Conservation (phyloP, 2,797 vertebrate genomes). For the Danio aesculapii region DNA sequence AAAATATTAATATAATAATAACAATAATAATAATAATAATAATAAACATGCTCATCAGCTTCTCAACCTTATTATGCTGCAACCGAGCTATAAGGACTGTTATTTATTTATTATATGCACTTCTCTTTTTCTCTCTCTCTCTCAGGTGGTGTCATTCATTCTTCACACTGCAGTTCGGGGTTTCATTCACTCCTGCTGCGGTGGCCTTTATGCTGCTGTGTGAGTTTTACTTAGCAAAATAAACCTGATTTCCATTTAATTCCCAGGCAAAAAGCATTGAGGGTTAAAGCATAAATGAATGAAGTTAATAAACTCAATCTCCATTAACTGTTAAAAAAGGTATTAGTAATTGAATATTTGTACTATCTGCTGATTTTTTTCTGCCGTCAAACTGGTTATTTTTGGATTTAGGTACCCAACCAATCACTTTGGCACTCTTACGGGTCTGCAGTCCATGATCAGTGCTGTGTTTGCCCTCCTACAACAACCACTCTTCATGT, state of each 20-base stretch:
- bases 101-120: background rate
- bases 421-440: constrained; percentile 89
- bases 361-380: background rate
- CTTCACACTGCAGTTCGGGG: constrained; percentile 89
- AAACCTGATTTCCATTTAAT: no score
- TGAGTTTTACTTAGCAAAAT: constrained; percentile 73
- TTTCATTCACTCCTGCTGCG: constrained; percentile 91
- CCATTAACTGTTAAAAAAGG: background rate
- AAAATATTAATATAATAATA: no score
- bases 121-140: constrained; percentile 26
- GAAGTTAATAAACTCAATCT: background rate
- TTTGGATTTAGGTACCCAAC: constrained; percentile 81
- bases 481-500: constrained; percentile 86
- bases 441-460: constrained; percentile 87
- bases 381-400: background rate
- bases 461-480: constrained; percentile 88
- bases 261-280: no score
- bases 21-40: no score
- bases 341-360: background rate
- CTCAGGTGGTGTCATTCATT: constrained; percentile 83
- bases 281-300: background rate
- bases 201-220: constrained; percentile 90
- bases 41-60: background rate
- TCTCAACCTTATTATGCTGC: background rate
- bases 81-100: background rate